Evolutionary conservation across 2,113 vertebrate genomes (phyloP), one percentile per base, ranked within the genome.

Genomic region (Morone saxatilis): DNA sequence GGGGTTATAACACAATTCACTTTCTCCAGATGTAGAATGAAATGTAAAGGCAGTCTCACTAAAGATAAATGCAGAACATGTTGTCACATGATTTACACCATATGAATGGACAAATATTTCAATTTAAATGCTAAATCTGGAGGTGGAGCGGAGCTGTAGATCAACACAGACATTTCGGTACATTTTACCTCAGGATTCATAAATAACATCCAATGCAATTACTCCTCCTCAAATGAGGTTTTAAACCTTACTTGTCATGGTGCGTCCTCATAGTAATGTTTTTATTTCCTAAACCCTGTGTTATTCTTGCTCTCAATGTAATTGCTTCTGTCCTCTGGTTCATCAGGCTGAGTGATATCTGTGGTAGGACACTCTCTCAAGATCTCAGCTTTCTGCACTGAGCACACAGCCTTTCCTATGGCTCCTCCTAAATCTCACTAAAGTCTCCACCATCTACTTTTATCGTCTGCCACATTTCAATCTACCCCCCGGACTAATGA

Each of bases 61-160:
- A 82, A 93, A 92, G 90, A 94, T 92, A 86, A 92, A 94, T 88
- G 82, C 67, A 78, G 83, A 86, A 89, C 74, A 71, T 53, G 57
- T 69, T 72, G 81, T 78, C 83, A 85, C 78, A 89, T 92, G 89
- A 95, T 93, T 93, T 93, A 94, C 93, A 76, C 78, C 76, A 75
- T 83, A 71, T 78, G 80, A 89, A 91, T 80, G 87, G 90, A 91
- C 80, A 92, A 90, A 94, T 94, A 92, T 94, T 94, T 91, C 93
- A 94, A 95, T 95, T 94, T 94, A 95, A 94, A 95, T 96, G 95
- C 94, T 93, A 93, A 93, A 90, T 83, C 81, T 87, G 70, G 85
- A 91, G 79, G 65, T 86, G 63, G 71, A 78, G 61, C 47, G 41
- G 60, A 88, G 87, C 75, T 77, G 86, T 93, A 91, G 81, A 94